Base-by-base conservation (phyloP, 2,888 invertebrate genomes). In the Brachynemurus nebulosus region DNA sequence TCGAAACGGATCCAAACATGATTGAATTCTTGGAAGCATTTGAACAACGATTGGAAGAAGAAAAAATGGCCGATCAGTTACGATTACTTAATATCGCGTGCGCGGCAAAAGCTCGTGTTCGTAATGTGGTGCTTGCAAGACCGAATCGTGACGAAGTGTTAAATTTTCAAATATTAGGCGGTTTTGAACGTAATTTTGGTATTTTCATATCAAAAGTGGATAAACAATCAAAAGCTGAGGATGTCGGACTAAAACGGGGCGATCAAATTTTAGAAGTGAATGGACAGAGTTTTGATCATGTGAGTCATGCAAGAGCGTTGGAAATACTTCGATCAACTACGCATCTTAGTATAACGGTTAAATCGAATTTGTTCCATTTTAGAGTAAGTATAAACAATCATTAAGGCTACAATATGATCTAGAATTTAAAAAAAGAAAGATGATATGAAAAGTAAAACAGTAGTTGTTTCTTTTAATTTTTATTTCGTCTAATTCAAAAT, bases 181-280 rank as follows among this genome's bases (percentile, higher is more conserved):
- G 97, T 34, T 86, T 84, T 64, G 95, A 96, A 60, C 72, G 85
- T 57, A 84, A 86, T 45, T 88, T 83, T 67, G 93, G 93, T 43
- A 90, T 97, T 53, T 98, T 93, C 67, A 86, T 98, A 53, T 81
- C 89, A 19, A 89, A 91, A 65, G 93, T 96, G 18, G 93, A 95
- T 59, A 83, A 83, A 55, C 81, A 82, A 51, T 90, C 93, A 2
- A 92, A 92, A 66, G 91, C 96, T 6, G 91, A 93, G 64, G 91
- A 93, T 62, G 88, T 92, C 18, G 97, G 97, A 1, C 68, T 98
- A 40, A 95, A 96, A 64, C 75, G 95, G 43, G 97, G 96, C 33
- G 97, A 98, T 70, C 96, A 98, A 71, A 89, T 98, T 49, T 70
- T 97, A 53, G 95, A 96, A 69, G 95, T 98, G 1, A 99, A 98